Percentiles rank a stretch among this genome's conserved stretches.
phyloP scores from a whole-genome alignment of 1,140 invertebrate genomes.

The Drosophila ananassae region DNA sequence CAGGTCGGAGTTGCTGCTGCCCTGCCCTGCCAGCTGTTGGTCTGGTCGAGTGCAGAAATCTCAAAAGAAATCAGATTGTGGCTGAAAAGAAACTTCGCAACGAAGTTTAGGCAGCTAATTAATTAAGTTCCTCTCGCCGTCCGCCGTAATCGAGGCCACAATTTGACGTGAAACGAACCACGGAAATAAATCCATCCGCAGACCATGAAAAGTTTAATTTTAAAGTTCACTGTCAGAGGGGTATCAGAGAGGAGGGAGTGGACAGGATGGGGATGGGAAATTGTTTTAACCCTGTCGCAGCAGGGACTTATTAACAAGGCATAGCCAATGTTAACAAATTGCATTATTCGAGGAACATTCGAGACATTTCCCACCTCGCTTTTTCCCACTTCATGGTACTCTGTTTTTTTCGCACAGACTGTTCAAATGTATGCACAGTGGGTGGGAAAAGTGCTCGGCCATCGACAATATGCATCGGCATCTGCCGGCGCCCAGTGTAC shows the following conservation, averaged over 20 bases:
- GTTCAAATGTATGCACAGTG: slow-evolving; percentile 44
- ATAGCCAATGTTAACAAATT: slow-evolving; percentile 81
- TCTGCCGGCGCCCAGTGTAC: neutral
- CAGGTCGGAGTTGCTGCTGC: slow-evolving; percentile 32
- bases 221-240: slow-evolving; percentile 25
- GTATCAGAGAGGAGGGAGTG: neutral
- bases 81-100: slow-evolving; percentile 56
- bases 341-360: slow-evolving; percentile 73
- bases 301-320: slow-evolving; percentile 66
- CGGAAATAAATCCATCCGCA: slow-evolving; percentile 15
- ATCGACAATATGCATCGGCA: slow-evolving; percentile 2
- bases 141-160: neutral
- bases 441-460: slow-evolving; percentile 31
- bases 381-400: neutral
- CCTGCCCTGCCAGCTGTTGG: slow-evolving; percentile 29
- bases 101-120: slow-evolving; percentile 76
- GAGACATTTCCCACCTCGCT: slow-evolving; percentile 15
- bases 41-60: slow-evolving; percentile 43
- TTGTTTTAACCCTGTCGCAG: slow-evolving; percentile 51
- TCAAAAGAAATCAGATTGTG: slow-evolving; percentile 76
- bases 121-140: slow-evolving; percentile 68
- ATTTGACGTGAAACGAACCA: slow-evolving; percentile 24
- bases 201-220: slow-evolving; percentile 42
- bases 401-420: slow-evolving; percentile 7
- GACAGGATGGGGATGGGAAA: slow-evolving; percentile 28